Base-by-base conservation (phyloP, 2,888 invertebrate species). In the Orgyia antiqua region DNA sequence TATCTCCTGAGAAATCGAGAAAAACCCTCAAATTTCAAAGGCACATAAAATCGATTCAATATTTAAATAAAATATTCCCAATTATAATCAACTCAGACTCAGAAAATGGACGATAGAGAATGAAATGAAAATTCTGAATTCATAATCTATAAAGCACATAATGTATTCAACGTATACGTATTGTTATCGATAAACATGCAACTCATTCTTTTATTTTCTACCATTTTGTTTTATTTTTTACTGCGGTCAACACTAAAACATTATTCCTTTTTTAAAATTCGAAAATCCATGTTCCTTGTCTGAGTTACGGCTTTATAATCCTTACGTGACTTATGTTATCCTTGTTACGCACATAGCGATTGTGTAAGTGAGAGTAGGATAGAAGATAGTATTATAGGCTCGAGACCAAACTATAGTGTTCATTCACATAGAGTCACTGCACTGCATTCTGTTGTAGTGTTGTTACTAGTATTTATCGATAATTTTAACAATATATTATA, bases 371-470 rank as follows among this genome's bases (percentile, higher is more conserved):
- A 6, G 62, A 52, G 31, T 18, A 53, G 60, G 55, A 51, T 53
- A 37, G 55, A 58, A 24, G 42, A 58, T 34, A 15, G 47, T 48
- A 42, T 51, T 56, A 49, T 50, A 56, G 51, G 50, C 45, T 42
- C 55, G 58, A 50, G 56, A 58, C 52, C n/a, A 56, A 49, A 59
- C 61, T 69, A 61, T 63, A 69, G 70, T 72, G 69, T 76, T 80
- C 84, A 83, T 84, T 84, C 78, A 83, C 65, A 59, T 58, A 60
- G 62, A 71, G 69, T 69, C 64, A 76, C 74, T 75, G 76, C 73
- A 62, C 83, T 65, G 69, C 83, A 83, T 84, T 84, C 83, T 83
- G 61, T 38, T 33, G 47, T 75, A 80, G 79, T 58, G 80, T 43
- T 68, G 55, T 43, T 17, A 29, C 35, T 23, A 4, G 23, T 28